These are phyloP conservation scores for Leucophenga montana DNA, from an alignment of 2,888 invertebrate species.

Conservation along the genomic window DNA sequence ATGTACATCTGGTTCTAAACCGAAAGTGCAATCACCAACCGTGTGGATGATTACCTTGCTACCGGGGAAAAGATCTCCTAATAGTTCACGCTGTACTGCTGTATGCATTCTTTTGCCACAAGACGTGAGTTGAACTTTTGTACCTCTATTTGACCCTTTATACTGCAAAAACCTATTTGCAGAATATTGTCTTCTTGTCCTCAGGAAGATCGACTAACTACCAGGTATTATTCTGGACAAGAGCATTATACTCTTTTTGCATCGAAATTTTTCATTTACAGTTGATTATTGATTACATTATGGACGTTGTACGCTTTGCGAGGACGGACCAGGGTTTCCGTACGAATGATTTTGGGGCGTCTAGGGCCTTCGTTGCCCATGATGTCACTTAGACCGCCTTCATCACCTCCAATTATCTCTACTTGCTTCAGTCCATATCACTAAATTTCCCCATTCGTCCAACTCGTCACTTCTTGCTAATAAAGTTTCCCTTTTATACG, in stretches of 20 bases:
- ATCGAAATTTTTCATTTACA: conserved; percentile 38
- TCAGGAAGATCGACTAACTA: conserved; percentile 36
- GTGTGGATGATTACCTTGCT: too few relatives aligned
- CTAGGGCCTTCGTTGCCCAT: not conserved
- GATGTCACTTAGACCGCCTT: not conserved
- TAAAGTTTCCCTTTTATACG: too few relatives aligned
- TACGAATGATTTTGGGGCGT: conserved; percentile 5
- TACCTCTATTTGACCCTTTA: conserved; percentile 38
- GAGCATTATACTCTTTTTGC: conserved; percentile 43
- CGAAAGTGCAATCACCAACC: conserved; percentile 26
- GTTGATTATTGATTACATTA: conserved; percentile 18
- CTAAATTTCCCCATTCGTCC: too few relatives aligned
- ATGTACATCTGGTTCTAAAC: conserved; percentile 40
- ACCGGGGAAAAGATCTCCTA: too few relatives aligned
- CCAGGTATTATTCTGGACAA: conserved; percentile 45
- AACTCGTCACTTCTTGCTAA: too few relatives aligned
- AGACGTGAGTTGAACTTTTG: not conserved
- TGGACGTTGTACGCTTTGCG: conserved; percentile 13
- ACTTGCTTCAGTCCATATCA: too few relatives aligned
- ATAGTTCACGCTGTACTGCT: too few relatives aligned
- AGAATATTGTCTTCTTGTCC: conserved; percentile 37
- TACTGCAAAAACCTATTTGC: conserved; percentile 44
- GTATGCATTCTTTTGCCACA: too few relatives aligned
- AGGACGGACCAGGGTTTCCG: conserved; percentile 5
- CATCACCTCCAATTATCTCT: not conserved